Conservation (phyloP, 2,797 vertebrate genomes). For the Eremophila alpestris region DNA sequence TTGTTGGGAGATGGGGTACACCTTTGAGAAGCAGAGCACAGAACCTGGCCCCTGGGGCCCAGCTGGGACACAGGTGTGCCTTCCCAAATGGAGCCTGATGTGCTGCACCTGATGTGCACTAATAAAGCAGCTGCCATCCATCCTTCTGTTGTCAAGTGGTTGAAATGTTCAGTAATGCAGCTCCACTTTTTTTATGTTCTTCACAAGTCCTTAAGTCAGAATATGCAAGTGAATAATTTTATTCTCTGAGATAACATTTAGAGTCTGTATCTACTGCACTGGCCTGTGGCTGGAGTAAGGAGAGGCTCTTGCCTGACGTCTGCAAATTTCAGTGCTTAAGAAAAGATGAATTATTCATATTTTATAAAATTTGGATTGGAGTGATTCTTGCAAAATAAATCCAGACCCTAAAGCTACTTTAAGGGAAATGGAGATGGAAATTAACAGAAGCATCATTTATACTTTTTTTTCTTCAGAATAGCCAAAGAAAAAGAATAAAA, state of each 20-base stretch:
- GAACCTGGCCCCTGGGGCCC: background rate
- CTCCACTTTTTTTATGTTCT: background rate
- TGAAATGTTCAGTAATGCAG: background rate
- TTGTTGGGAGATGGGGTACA: background rate
- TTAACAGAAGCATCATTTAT: background rate
- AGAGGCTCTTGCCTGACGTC: background rate
- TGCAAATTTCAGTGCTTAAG: background rate
- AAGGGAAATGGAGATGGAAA: background rate
- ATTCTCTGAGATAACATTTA: background rate
- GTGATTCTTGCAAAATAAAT: conserved; percentile 23
- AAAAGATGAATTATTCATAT: background rate
- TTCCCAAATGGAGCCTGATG: background rate
- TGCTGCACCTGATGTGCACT: background rate
- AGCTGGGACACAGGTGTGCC: background rate
- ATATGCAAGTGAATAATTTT: background rate
- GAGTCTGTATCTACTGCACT: background rate
- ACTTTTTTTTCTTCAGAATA: background rate
- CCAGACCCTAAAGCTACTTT: background rate
- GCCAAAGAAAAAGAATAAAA: background rate
- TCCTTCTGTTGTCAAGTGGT: background rate
- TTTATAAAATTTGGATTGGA: background rate
- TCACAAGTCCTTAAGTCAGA: background rate
- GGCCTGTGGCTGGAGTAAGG: background rate
- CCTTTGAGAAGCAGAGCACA: background rate
- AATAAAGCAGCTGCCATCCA: background rate